Evolutionary conservation across 35 echinoderm and acorn worm species (phyloP).

Genomic region (Strongylocentrotus purpuratus): DNA sequence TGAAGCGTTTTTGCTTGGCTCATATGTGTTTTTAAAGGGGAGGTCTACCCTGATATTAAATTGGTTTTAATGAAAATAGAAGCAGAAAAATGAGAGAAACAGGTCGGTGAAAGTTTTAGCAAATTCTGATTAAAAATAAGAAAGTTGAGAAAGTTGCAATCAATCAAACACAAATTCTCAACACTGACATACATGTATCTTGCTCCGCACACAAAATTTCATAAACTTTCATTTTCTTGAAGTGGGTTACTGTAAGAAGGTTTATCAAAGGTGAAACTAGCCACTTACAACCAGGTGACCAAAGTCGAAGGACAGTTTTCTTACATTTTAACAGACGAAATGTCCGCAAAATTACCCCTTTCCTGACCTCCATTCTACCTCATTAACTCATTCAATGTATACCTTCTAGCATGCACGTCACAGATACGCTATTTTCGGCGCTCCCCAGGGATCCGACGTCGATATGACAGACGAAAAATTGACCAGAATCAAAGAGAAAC

Average conservation of each 20-base stretch:
- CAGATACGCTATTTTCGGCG: neutral
- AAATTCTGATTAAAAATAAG: no score
- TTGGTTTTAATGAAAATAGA: no score
- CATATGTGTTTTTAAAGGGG: no score
- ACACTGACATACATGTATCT: no score
- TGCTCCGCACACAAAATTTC: no score
- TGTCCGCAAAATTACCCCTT: neutral
- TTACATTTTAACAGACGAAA: neutral
- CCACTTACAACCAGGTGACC: neutral
- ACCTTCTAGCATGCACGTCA: neutral
- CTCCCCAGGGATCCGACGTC: neutral
- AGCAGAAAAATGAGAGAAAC: no score
- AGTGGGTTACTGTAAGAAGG: neutral
- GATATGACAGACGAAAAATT: neutral
- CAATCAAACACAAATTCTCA: no score
- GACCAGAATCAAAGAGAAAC: neutral
- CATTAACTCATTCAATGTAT: neutral
- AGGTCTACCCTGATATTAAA: no score
- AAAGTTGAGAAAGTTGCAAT: no score
- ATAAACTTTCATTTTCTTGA: neutral
- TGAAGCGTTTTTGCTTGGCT: no score
- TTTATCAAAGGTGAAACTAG: neutral
- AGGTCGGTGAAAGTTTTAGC: no score
- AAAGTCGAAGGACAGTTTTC: neutral
- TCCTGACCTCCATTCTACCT: neutral